Percentiles rank a stretch among this genome's conserved stretches.
Evolutionary conservation across 2,888 invertebrate genomes (phyloP).

Genomic region (Strigamia maritima): DNA sequence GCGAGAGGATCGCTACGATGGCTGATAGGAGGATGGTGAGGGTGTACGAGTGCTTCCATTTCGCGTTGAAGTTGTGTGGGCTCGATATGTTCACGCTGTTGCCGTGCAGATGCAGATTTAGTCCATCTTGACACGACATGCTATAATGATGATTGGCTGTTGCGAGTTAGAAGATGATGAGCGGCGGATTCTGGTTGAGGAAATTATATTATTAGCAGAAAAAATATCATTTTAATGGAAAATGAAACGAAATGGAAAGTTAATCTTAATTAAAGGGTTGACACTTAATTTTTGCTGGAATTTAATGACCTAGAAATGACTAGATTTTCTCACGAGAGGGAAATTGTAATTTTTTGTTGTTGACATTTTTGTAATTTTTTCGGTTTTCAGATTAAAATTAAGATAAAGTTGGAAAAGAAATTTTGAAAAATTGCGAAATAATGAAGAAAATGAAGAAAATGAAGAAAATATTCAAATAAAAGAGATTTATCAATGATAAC

Average conservation of each 20-base stretch:
- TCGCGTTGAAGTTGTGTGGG: neutral
- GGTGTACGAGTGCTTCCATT: slow-evolving; percentile 17
- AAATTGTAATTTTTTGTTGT: neutral
- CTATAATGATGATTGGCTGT: neutral
- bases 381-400: too few species aligned
- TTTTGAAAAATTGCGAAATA: too few species aligned
- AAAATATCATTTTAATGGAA: neutral
- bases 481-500: too few species aligned
- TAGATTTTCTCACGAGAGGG: neutral
- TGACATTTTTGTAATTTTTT: neutral
- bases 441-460: too few species aligned
- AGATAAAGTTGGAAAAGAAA: too few species aligned
- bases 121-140: neutral
- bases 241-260: slow-evolving; percentile 11
- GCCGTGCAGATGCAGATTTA: neutral
- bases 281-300: neutral
- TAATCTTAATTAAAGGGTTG: slow-evolving; percentile 1
- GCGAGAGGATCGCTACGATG: slow-evolving; percentile 18
- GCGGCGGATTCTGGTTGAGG: neutral
- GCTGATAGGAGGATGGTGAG: slow-evolving; percentile 17
- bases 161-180: neutral
- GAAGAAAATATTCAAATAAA: too few species aligned
- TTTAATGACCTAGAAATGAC: slow-evolving; percentile 2
- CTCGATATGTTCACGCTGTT: neutral
- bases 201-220: too few species aligned